A percentile compares a stretch with the other conserved stretches of the same genome.
phyloP scores from a whole-genome alignment of 2,113 vertebrate genomes.

The Bos indicus region DNA sequence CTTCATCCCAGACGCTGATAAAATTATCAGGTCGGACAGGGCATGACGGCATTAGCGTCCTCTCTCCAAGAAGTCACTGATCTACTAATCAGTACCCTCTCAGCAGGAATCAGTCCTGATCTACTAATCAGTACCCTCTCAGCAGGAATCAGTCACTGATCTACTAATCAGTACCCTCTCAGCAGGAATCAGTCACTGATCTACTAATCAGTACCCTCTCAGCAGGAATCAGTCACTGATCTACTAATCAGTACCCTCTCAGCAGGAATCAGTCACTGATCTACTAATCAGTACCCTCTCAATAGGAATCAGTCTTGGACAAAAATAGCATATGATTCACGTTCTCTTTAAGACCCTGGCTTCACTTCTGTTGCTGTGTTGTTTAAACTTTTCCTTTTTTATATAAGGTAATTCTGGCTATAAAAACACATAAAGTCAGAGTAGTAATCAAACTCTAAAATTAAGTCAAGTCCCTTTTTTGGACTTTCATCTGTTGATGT shows the following conservation, averaged over 20 bases:
- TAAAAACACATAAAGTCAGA: background rate
- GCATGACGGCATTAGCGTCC: background rate
- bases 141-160: background rate
- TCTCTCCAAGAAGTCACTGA: background rate
- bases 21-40: background rate
- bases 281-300: background rate
- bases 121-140: background rate
- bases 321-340: background rate
- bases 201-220: background rate
- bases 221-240: background rate
- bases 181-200: background rate
- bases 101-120: background rate
- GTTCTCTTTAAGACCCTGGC: background rate
- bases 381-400: slow-evolving; percentile 3
- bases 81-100: background rate
- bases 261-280: too few species aligned
- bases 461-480: background rate
- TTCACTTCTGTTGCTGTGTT: background rate
- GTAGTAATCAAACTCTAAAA: background rate
- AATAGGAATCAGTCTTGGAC: background rate
- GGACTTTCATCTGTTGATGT: background rate
- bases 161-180: background rate
- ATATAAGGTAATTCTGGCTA: background rate
- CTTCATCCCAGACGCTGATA: background rate
- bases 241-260: background rate